phyloP scores from a whole-genome alignment of 2,113 vertebrate species.

The Hippocampus comes region DNA sequence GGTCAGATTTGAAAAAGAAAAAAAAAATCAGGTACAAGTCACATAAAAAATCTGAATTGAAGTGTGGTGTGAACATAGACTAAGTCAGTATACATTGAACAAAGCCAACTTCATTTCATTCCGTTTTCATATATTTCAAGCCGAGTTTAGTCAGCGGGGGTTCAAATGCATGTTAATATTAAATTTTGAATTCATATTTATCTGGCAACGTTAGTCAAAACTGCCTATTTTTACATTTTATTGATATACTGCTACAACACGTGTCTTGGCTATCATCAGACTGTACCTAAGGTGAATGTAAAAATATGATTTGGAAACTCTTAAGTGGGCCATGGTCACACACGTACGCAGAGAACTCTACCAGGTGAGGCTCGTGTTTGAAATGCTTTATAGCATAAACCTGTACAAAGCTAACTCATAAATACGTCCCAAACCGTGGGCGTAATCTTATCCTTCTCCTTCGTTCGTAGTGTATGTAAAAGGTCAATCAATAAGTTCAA shows the following conservation, averaged over 20 bases:
- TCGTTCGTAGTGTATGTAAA: background rate
- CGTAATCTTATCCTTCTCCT: background rate
- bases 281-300: background rate
- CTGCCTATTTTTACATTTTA: background rate
- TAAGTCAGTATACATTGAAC: no score
- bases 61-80: no score
- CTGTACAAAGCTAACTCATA: background rate
- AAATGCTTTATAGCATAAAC: background rate
- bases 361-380: background rate
- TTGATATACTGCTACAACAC: no score
- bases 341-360: background rate
- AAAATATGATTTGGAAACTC: background rate
- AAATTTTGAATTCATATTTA: background rate
- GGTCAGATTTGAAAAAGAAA: no score
- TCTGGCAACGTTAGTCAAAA: background rate
- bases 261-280: background rate
- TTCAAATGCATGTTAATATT: no score
- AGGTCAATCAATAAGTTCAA: background rate
- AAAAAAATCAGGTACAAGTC: no score
- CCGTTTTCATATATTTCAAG: no score
- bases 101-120: no score
- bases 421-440: background rate
- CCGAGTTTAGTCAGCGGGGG: no score
- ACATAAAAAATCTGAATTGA: no score
- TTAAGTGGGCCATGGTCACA: background rate